phyloP scores from a whole-genome alignment of 2,888 invertebrate species.

The Apeira syringaria region DNA sequence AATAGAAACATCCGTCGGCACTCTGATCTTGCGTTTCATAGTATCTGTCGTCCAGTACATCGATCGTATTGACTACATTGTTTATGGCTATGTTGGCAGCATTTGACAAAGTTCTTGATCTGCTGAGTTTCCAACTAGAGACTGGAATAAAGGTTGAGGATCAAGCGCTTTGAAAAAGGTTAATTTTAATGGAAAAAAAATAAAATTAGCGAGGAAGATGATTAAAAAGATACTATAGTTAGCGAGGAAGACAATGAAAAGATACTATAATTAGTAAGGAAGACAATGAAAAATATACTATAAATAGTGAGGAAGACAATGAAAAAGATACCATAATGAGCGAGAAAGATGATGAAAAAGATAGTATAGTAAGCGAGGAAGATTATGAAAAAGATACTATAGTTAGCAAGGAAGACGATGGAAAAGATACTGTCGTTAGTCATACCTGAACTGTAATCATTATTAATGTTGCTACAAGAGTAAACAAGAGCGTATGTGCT shows the following conservation, averaged over 20 bases:
- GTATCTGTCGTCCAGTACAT: constrained; percentile 47
- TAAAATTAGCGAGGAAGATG: no score
- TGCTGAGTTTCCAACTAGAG: constrained; percentile 55
- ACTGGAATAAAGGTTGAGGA: constrained; percentile 39
- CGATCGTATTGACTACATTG: constrained; percentile 32
- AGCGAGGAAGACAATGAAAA: neutral
- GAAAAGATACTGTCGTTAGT: neutral
- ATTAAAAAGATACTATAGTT: neutral
- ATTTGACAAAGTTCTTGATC: constrained; percentile 37
- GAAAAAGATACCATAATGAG: no score
- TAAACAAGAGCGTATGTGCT: constrained; percentile 84
- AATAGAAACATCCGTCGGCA: constrained; percentile 51
- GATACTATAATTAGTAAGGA: neutral
- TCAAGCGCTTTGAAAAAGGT: no score
- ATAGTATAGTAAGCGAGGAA: no score
- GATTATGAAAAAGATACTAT: neutral
- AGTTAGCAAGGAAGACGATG: neutral
- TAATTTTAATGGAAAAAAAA: no score
- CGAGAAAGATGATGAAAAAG: no score
- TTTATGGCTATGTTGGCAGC: constrained; percentile 38
- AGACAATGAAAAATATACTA: no score
- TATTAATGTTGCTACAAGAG: constrained; percentile 73
- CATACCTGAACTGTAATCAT: constrained; percentile 45
- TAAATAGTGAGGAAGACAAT: no score
- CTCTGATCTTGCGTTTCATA: constrained; percentile 41